Evolutionary conservation across 2,888 invertebrate species (phyloP).

Genomic region (Melinaea marsaeus): DNA sequence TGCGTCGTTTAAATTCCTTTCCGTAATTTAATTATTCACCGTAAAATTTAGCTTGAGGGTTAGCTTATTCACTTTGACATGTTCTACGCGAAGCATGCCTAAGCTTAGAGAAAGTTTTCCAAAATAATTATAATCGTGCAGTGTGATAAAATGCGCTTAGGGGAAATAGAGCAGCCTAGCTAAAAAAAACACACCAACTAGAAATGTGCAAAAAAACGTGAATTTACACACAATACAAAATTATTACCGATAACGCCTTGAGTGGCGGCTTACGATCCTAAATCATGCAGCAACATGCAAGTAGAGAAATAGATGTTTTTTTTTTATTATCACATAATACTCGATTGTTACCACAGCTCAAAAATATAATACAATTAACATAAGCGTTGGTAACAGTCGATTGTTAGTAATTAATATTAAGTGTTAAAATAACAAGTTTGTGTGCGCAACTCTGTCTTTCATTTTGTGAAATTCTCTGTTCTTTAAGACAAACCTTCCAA

Average conservation of each 20-base stretch:
- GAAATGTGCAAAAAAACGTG: slow-evolving; percentile 76
- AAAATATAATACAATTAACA: slow-evolving; percentile 19
- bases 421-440: slow-evolving; percentile 51
- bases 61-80: slow-evolving; percentile 48
- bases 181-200: slow-evolving; percentile 74
- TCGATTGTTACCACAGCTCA: slow-evolving; percentile 61
- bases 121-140: slow-evolving; percentile 76
- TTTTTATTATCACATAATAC: slow-evolving; percentile 45
- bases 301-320: slow-evolving; percentile 61
- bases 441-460: slow-evolving; percentile 67
- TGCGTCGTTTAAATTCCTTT: slow-evolving; percentile 14
- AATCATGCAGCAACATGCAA: slow-evolving; percentile 77
- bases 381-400: slow-evolving; percentile 60
- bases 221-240: slow-evolving; percentile 63
- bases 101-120: slow-evolving; percentile 71
- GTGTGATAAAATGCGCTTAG: slow-evolving; percentile 74
- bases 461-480: slow-evolving; percentile 64
- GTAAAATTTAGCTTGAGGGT: slow-evolving; percentile 36
- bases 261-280: slow-evolving; percentile 73
- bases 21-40: slow-evolving; percentile 20
- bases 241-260: slow-evolving; percentile 73
- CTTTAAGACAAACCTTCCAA: slow-evolving; percentile 81
- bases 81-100: slow-evolving; percentile 75
- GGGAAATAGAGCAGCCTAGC: slow-evolving; percentile 76
- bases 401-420: slow-evolving; percentile 39